Percentiles rank a stretch among this genome's conserved stretches.
These are phyloP conservation scores for Bombus consobrinus DNA, from an alignment of 1,140 invertebrate genomes.

Conservation along the genomic window DNA sequence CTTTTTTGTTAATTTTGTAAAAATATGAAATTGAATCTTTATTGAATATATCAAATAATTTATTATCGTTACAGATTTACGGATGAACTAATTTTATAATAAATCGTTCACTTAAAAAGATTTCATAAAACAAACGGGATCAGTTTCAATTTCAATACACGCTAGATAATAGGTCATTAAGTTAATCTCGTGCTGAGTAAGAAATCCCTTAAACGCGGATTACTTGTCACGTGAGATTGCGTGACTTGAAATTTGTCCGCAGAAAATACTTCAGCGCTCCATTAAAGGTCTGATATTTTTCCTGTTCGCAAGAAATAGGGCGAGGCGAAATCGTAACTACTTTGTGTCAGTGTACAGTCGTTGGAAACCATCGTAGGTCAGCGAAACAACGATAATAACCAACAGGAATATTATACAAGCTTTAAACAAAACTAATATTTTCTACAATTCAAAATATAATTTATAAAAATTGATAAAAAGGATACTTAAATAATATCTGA, in stretches of 20 bases:
- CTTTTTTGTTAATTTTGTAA: neutral
- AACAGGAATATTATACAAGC: neutral
- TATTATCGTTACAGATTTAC: neutral
- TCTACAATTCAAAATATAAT: neutral
- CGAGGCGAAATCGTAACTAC: neutral
- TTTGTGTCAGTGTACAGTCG: neutral
- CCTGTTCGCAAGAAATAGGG: constrained; percentile 25
- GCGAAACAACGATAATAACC: neutral
- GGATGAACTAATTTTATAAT: neutral
- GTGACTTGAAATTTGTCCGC: constrained; percentile 11
- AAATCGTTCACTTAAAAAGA: neutral
- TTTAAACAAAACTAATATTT: neutral
- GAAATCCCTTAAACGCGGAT: neutral
- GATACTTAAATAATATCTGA: no score
- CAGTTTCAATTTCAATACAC: neutral
- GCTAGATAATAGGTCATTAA: neutral
- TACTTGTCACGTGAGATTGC: constrained; percentile 5
- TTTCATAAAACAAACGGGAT: neutral
- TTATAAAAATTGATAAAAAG: neutral
- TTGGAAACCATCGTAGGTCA: neutral
- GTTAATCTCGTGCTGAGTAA: neutral
- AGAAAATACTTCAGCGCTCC: neutral
- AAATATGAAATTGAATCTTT: neutral
- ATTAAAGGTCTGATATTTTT: constrained; percentile 14
- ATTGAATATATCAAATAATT: neutral